A percentile compares a stretch with the other conserved stretches of the same genome.
Conservation (phyloP, 2,888 invertebrate species). For the Peribatodes rhomboidaria region DNA sequence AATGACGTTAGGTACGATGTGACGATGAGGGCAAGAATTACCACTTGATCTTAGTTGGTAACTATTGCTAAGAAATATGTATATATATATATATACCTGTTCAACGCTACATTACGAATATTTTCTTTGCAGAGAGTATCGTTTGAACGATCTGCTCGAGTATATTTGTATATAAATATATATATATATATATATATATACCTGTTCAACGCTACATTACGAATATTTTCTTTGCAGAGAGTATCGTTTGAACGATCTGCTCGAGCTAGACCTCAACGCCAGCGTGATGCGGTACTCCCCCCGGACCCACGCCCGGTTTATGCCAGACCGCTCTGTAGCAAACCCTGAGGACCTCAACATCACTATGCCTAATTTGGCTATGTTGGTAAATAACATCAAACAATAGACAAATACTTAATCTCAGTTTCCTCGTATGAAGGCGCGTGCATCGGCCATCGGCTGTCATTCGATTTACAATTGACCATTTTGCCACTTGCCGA, state of each 20-base stretch:
- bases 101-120: background rate
- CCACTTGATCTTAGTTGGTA: too few relatives aligned
- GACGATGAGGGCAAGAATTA: too few relatives aligned
- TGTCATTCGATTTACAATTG: too few relatives aligned
- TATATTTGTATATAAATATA: too few relatives aligned
- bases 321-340: conserved; percentile 88
- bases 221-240: conserved; percentile 81
- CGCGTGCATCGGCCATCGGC: too few relatives aligned
- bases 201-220: too few relatives aligned
- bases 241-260: conserved; percentile 86
- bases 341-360: conserved; percentile 87
- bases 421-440: too few relatives aligned
- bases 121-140: conserved; percentile 84
- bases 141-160: conserved; percentile 87
- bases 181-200: too few relatives aligned
- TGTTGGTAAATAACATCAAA: conserved; percentile 81
- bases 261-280: conserved; percentile 86
- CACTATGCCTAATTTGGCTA: conserved; percentile 90
- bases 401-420: background rate
- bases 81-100: too few relatives aligned
- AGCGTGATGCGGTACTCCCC: conserved; percentile 89
- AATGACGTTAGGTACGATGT: too few relatives aligned
- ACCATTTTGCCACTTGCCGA: too few relatives aligned
- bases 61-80: too few relatives aligned
- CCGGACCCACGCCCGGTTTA: conserved; percentile 81